Percentiles rank a stretch among this genome's conserved stretches.
Evolutionary conservation across 2,797 vertebrate species (phyloP).

Genomic region (Amblyopsis hoosieri): DNA sequence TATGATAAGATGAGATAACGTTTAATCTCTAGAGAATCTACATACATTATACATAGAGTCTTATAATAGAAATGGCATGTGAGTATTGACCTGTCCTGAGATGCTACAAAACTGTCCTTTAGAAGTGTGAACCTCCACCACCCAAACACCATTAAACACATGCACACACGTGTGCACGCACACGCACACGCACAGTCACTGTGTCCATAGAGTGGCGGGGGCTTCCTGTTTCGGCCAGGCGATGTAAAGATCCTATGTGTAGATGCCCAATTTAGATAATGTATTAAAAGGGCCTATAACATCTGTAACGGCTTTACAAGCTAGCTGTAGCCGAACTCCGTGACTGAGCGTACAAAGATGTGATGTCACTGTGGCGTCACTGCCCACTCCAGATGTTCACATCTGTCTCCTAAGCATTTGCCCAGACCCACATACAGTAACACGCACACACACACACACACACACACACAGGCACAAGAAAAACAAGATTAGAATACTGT

Average conservation of each 20-base stretch:
- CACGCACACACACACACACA: conserved; percentile 20
- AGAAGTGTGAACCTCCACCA: conserved; percentile 37
- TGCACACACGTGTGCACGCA: not conserved
- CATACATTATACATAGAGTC: too few species aligned
- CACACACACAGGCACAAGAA: conserved; percentile 7
- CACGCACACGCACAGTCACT: conserved; percentile 43
- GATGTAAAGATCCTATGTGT: conserved; percentile 47
- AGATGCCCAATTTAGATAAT: conserved; percentile 53
- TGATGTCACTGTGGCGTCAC: conserved; percentile 58
- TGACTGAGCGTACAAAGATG: conserved; percentile 60
- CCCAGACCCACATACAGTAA: conserved; percentile 5
- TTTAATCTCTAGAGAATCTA: too few species aligned
- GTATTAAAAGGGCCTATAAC: conserved; percentile 54
- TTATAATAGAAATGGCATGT: conserved; percentile 68
- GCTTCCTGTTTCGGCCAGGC: conserved; percentile 49
- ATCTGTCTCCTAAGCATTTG: conserved; percentile 44
- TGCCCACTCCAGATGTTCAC: conserved; percentile 61
- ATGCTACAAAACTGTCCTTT: conserved; percentile 71
- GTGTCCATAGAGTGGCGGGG: conserved; percentile 31
- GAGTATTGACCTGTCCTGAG: conserved; percentile 83
- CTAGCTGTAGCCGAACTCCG: conserved; percentile 48
- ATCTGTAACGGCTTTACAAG: conserved; percentile 49
- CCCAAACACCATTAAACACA: conserved; percentile 17
- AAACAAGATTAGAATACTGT: too few species aligned
- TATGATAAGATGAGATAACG: too few species aligned